A percentile compares a stretch with the other conserved stretches of the same genome.
phyloP scores from a whole-genome alignment of 2,797 vertebrate genomes.

The Pseudochirops cupreus region DNA sequence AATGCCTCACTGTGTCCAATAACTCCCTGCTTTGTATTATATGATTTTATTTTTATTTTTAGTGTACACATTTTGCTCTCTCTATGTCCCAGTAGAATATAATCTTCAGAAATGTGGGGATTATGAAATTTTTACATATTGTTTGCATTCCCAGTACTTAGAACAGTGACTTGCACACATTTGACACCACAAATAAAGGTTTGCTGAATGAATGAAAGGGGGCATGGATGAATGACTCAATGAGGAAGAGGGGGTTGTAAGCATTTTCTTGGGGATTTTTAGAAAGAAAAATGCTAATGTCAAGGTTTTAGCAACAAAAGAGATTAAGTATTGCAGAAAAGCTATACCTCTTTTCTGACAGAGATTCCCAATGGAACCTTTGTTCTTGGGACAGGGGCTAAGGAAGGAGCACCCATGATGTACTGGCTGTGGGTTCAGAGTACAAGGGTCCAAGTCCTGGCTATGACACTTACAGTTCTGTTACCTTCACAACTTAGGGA shows the following conservation, averaged over 20 bases:
- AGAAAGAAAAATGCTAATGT: background rate
- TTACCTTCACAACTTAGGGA: no score
- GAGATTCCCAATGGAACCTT: background rate
- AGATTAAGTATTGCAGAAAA: background rate
- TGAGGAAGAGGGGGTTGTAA: background rate
- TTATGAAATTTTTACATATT: background rate
- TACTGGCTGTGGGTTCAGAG: background rate
- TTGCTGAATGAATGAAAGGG: background rate
- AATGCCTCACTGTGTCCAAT: background rate
- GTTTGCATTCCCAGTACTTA: background rate
- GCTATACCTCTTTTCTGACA: background rate
- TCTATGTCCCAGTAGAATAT: background rate
- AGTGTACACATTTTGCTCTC: no score
- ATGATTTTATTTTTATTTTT: no score
- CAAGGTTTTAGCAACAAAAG: background rate
- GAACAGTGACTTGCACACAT: background rate
- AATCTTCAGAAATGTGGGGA: background rate
- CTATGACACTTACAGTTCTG: background rate
- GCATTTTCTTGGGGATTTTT: background rate
- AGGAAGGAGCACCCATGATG: no score
- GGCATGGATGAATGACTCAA: background rate
- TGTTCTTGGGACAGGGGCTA: no score
- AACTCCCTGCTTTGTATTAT: background rate
- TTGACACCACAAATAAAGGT: background rate
- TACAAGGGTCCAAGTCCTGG: background rate